Percentiles rank a stretch among this genome's conserved stretches.
Evolutionary conservation across 1,140 invertebrate genomes (phyloP).

Genomic region (Papilio dardanus): DNA sequence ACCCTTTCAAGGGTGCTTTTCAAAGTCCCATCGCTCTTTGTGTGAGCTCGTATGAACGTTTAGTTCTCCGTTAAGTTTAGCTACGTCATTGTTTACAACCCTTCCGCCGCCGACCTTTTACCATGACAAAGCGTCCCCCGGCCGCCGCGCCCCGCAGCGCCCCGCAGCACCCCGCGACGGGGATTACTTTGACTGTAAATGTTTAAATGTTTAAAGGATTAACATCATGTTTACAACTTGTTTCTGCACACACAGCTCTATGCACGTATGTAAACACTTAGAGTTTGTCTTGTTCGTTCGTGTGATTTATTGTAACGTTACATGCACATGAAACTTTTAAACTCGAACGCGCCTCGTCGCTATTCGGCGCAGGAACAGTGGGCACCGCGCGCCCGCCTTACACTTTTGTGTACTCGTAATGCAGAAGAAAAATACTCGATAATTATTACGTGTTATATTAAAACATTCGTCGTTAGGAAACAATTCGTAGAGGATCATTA

Average conservation of each 20-base stretch:
- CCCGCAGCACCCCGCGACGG: background rate
- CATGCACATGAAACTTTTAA: too few species aligned
- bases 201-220: conserved; percentile 81
- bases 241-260: conserved; percentile 40
- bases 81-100: conserved; percentile 80
- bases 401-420: too few species aligned
- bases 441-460: too few species aligned
- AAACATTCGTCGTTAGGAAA: too few species aligned
- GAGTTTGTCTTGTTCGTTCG: conserved; percentile 55
- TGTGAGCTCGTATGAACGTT: conserved; percentile 57
- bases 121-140: conserved; percentile 72
- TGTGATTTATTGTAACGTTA: conserved; percentile 54
- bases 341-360: too few species aligned
- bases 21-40: conserved; percentile 48
- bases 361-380: too few species aligned
- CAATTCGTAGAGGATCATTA: too few species aligned
- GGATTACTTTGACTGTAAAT: conserved; percentile 73
- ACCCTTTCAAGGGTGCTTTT: conserved; percentile 27
- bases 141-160: background rate
- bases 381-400: too few species aligned
- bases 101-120: conserved; percentile 76
- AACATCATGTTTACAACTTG: conserved; percentile 65
- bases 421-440: too few species aligned
- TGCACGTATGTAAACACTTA: conserved; percentile 73
- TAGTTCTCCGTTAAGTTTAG: conserved; percentile 72